phyloP scores from a whole-genome alignment of 2,113 vertebrate genomes.

The Odontophorus gujanensis region DNA sequence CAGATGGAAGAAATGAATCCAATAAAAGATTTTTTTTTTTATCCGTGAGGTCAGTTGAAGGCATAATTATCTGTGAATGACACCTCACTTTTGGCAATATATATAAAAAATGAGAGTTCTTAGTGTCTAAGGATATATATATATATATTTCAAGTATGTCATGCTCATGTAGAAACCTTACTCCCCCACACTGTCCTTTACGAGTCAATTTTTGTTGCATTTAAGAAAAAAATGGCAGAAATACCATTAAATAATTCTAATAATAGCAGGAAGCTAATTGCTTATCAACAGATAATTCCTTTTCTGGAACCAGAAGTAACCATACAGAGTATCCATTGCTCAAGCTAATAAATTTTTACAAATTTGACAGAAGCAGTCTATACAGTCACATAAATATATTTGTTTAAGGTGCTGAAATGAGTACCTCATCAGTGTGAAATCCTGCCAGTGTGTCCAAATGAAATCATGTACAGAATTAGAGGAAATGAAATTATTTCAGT shows the following conservation, averaged over 20 bases:
- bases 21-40: background rate
- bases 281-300: conserved; percentile 9
- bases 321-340: background rate
- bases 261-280: conserved; percentile 14
- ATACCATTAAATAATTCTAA: background rate
- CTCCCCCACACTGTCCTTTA: background rate
- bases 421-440: background rate
- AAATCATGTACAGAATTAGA: background rate
- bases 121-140: background rate
- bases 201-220: background rate
- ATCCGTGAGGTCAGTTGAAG: background rate
- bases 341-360: background rate
- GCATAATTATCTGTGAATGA: background rate
- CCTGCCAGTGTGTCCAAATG: background rate
- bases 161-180: background rate
- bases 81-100: background rate
- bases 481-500: background rate
- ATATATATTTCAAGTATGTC: background rate
- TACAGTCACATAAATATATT: background rate
- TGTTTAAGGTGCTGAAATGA: background rate
- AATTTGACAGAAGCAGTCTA: background rate
- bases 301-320: background rate
- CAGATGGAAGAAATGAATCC: background rate
- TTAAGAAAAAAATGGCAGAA: conserved; percentile 33
- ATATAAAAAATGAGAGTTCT: background rate